phyloP scores from a whole-genome alignment of 1,140 invertebrate species.

The Drosophila carrolli region DNA sequence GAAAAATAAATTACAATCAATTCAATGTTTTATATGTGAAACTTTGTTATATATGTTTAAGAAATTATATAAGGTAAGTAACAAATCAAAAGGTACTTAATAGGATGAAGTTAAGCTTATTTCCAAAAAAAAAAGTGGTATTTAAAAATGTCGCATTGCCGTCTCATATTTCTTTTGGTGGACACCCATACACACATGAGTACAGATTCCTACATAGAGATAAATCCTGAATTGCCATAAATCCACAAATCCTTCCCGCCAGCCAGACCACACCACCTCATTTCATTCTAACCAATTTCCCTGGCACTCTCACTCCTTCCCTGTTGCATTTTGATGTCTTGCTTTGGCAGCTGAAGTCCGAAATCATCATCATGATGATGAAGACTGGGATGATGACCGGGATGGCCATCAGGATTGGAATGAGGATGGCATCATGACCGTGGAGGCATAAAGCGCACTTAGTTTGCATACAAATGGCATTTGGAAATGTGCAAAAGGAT shows the following conservation, averaged over 20 bases:
- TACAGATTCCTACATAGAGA: constrained; percentile 6
- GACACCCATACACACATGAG: neutral
- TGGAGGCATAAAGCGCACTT: constrained; percentile 54
- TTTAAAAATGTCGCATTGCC: constrained; percentile 52
- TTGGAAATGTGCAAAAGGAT: constrained; percentile 71
- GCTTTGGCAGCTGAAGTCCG: constrained; percentile 47
- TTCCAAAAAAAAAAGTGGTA: neutral
- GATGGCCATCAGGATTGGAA: neutral
- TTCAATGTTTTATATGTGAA: too few relatives aligned
- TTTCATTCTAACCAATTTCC: constrained; percentile 4
- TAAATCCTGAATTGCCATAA: constrained; percentile 39
- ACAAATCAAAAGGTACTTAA: too few relatives aligned
- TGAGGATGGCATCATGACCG: constrained; percentile 24
- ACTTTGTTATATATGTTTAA: too few relatives aligned
- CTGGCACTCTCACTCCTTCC: neutral
- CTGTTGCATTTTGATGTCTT: constrained; percentile 61
- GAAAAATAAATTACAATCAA: too few relatives aligned
- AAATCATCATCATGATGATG: constrained; percentile 33
- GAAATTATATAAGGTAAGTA: too few relatives aligned
- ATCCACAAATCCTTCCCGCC: constrained; percentile 41
- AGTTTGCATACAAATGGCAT: constrained; percentile 79
- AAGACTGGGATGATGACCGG: neutral
- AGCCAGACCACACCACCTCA: neutral
- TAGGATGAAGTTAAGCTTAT: too few relatives aligned
- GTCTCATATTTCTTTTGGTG: constrained; percentile 12